A percentile compares a stretch with the other conserved stretches of the same genome.
phyloP scores from a whole-genome alignment of 1,140 invertebrate genomes.

The Drosophila willistoni region DNA sequence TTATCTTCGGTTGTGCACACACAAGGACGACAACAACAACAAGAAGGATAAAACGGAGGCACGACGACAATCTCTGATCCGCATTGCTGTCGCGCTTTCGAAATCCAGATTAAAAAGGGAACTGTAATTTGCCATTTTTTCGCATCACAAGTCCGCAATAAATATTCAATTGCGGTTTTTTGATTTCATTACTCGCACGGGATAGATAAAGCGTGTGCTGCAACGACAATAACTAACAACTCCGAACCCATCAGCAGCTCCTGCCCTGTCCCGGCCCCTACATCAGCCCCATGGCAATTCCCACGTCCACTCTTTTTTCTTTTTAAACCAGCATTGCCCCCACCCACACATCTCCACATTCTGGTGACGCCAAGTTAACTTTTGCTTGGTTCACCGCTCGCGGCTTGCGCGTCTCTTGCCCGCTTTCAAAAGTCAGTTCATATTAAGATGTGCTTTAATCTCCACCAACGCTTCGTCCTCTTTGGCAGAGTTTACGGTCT shows the following conservation, averaged over 20 bases:
- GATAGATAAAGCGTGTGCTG: conserved; percentile 38
- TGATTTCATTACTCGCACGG: conserved; percentile 37
- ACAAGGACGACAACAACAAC: background rate
- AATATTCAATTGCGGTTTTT: conserved; percentile 58
- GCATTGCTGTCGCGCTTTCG: conserved; percentile 7
- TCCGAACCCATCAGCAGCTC: background rate
- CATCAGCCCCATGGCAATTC: background rate
- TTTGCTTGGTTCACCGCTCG: conserved; percentile 39
- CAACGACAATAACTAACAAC: conserved; percentile 16
- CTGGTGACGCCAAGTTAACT: conserved; percentile 13
- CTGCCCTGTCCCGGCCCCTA: background rate
- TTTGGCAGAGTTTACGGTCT: conserved; percentile 16
- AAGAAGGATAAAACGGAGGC: background rate
- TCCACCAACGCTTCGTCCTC: conserved; percentile 32
- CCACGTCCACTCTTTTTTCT: background rate
- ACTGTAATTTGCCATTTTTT: conserved; percentile 30
- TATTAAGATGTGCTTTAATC: conserved; percentile 66
- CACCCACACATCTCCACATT: background rate
- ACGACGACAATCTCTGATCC: background rate
- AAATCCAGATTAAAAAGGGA: conserved; percentile 20
- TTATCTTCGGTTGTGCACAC: conserved; percentile 37
- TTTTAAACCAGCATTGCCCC: background rate
- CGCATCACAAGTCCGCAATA: conserved; percentile 36
- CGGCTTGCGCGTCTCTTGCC: conserved; percentile 44
- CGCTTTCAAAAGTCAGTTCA: conserved; percentile 46